Conservation (phyloP, 2,797 vertebrate genomes). For the Ispidina picta region DNA sequence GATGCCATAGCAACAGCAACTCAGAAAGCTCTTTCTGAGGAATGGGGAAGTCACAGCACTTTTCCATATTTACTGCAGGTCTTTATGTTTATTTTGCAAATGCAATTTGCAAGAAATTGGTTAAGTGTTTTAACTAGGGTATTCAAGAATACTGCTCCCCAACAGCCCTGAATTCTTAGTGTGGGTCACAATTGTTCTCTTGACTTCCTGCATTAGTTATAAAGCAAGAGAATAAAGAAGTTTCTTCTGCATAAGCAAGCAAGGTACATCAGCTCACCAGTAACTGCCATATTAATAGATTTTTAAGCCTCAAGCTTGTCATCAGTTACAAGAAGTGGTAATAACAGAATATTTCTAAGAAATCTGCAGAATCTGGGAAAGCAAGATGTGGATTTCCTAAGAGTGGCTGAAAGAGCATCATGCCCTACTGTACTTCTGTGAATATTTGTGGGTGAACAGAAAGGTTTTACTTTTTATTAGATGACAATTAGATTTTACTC, state of each 20-base stretch:
- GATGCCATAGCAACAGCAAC: constrained; percentile 51
- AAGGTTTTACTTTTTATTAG: not conserved
- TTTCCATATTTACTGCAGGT: not conserved
- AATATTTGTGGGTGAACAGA: not conserved
- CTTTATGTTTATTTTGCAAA: not conserved
- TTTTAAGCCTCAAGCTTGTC: not conserved
- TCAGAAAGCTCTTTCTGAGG: not conserved
- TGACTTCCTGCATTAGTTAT: not conserved
- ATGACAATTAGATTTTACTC: not conserved
- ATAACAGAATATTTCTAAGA: not conserved
- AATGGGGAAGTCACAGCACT: not conserved
- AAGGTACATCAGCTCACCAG: not conserved
- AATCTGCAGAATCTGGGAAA: not conserved
- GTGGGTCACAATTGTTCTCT: not conserved
- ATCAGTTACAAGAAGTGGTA: not conserved
- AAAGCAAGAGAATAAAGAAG: not conserved
- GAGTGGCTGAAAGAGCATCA: fast-evolving
- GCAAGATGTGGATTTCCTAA: not conserved
- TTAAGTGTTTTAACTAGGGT: not conserved
- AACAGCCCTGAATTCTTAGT: not conserved
- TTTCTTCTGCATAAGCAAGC: not conserved
- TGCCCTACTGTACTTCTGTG: not conserved
- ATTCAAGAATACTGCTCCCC: not conserved
- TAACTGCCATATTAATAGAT: not conserved
- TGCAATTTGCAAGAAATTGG: not conserved